Percentiles rank a stretch among this genome's conserved stretches.
These are phyloP conservation scores for Drosophila koepferae DNA, from an alignment of 2,888 invertebrate species.

Conservation along the genomic window DNA sequence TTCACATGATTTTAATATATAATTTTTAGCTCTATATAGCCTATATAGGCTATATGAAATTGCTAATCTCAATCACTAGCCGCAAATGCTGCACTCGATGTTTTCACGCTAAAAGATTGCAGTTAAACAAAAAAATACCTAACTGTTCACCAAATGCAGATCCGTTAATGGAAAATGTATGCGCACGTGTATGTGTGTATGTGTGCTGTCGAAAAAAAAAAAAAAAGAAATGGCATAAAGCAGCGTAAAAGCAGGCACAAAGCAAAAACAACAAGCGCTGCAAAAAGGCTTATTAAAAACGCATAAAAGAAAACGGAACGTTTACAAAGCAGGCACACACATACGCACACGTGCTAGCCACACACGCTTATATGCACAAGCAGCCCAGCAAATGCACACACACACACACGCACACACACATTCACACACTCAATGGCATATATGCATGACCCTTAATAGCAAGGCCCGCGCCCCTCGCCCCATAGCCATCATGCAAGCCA, in stretches of 20 bases:
- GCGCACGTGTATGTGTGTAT: neutral
- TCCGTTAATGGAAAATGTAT: conserved; percentile 64
- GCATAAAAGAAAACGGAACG: conserved; percentile 78
- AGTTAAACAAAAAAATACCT: conserved; percentile 26
- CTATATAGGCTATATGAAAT: no score
- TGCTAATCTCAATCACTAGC: neutral
- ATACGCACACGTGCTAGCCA: conserved; percentile 18
- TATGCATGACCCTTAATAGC: conserved; percentile 42
- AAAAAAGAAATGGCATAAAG: conserved; percentile 25
- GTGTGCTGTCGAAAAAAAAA: conserved; percentile 3
- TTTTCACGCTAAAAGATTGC: conserved; percentile 63
- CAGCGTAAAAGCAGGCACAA: conserved; percentile 44
- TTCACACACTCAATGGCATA: conserved; percentile 32
- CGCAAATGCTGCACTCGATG: conserved; percentile 22
- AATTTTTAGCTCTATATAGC: no score
- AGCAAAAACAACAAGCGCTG: conserved; percentile 67
- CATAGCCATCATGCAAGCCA: conserved; percentile 19
- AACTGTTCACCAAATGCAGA: conserved; percentile 58
- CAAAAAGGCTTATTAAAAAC: conserved; percentile 78
- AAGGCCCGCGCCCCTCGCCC: neutral
- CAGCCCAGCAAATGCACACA: conserved; percentile 30
- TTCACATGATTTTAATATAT: no score
- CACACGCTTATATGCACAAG: conserved; percentile 36
- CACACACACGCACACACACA: conserved; percentile 39
- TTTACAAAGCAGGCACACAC: conserved; percentile 66